Conservation (phyloP, 1,140 invertebrate species). For the Galleria mellonella region DNA sequence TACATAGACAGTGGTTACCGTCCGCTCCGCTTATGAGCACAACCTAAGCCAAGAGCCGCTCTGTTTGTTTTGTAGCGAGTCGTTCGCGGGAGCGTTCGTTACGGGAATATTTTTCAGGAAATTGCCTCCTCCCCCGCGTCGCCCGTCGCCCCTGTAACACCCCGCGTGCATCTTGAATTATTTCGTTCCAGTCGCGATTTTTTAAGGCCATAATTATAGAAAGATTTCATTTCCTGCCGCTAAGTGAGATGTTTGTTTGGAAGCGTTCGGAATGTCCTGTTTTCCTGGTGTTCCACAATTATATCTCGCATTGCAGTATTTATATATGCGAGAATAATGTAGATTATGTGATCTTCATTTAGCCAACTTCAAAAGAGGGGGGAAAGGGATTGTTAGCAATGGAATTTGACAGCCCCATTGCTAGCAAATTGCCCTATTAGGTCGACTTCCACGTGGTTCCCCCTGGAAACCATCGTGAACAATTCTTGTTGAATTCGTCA, state of each 20-base stretch:
- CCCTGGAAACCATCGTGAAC: too few species aligned
- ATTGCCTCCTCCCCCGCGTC: conserved; percentile 4
- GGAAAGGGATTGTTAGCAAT: too few species aligned
- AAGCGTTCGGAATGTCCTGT: too few species aligned
- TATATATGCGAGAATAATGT: too few species aligned
- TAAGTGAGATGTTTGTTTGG: not conserved
- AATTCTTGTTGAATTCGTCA: too few species aligned
- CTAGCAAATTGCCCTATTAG: too few species aligned
- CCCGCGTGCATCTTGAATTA: conserved; percentile 5
- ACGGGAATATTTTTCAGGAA: conserved; percentile 11
- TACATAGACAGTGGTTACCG: not conserved
- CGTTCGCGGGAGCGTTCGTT: conserved; percentile 1
- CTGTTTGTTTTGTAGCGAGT: not conserved
- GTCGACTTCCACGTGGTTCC: too few species aligned
- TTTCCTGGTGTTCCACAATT: too few species aligned
- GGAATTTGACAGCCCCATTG: too few species aligned
- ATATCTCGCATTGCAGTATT: too few species aligned
- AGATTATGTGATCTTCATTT: too few species aligned
- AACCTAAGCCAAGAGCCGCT: not conserved
- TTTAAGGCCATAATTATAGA: conserved; percentile 9
- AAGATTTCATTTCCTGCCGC: conserved; percentile 5
- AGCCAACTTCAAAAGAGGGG: too few species aligned
- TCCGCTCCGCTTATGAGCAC: not conserved
- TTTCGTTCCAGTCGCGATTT: conserved; percentile 4
- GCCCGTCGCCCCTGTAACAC: not conserved